Base-by-base conservation (phyloP, 2,797 vertebrate species). In the Propithecus perrieri region DNA sequence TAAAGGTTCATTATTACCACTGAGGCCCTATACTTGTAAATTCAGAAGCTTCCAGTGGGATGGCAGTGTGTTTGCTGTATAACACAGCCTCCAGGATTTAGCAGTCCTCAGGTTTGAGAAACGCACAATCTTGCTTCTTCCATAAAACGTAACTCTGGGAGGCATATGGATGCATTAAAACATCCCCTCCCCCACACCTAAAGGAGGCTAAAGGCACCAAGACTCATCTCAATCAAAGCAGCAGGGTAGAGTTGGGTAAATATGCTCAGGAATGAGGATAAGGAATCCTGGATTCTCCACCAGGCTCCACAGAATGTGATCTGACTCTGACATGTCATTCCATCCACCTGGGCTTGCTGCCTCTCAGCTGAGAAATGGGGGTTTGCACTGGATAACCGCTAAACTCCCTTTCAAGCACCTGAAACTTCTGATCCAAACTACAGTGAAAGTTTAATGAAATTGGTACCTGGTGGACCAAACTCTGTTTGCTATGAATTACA, bases 401-500 rank as follows among this genome's bases (percentile, higher is more conserved):
- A 91, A 57, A 4, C 20, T 76, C 65, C 48, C 17, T 63, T 89
- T 71, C 15, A 59, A 43, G 43, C 12, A 78, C 50, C 11, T 78
- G 84, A 69, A 85, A 75, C 84, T 80, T 86, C 55, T 87, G 35
- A 89, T 85, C 28, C 18, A 86, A 48, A 86, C 15, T 38, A 83
- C 1, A 78, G 33, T 24, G 8, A 94, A 33, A 85, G 46, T 38
- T 69, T 85, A 61, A 88, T 74, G 30, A 89, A 94, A 72, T 41
- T 41, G 35, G 38, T 88, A 63, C 15, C 50, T 28, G 20, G 24
- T 57, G 89, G 61, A 53, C 46, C 18, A 35, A 69, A 90, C 46
- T 85, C 69, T 93, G 69, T 15, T 86, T 90, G 33, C 71, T 93
- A 92, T 72, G 35, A 91, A 89, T 83, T 71, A 92, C 2, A 89